These are phyloP conservation scores for Arbacia lixula DNA, from an alignment of 53 echinoderm and acorn worm genomes.

Conservation along the genomic window DNA sequence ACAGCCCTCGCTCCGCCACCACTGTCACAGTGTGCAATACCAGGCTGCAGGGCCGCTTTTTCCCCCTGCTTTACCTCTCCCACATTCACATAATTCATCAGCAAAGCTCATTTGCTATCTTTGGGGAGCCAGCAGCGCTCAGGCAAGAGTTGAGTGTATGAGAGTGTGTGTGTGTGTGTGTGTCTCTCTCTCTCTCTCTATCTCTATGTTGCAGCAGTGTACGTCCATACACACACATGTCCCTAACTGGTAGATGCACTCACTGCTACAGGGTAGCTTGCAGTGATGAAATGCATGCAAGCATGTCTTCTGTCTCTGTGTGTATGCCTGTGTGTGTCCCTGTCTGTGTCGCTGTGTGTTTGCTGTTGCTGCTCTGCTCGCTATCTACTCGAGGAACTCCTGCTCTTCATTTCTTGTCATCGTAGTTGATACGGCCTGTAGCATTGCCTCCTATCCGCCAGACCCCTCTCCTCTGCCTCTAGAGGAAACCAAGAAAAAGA, in stretches of 20 bases:
- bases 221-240: not conserved
- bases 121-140: not conserved
- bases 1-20: not conserved
- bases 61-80: conserved; percentile 17
- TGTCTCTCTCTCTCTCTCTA: not conserved
- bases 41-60: not conserved
- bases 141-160: not conserved
- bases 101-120: conserved; percentile 57
- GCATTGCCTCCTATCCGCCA: no score
- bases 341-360: no score
- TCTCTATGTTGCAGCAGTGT: conserved; percentile 8
- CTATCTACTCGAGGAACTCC: no score
- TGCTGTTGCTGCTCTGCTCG: no score
- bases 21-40: not conserved
- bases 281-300: not conserved
- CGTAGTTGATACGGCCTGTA: no score
- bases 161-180: conserved; percentile 16
- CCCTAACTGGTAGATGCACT: conserved; percentile 7
- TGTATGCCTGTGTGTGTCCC: not conserved
- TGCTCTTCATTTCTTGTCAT: no score
- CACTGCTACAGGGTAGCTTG: no score
- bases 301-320: not conserved
- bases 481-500: no score
- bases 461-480: no score
- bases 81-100: conserved; percentile 52